Base-by-base conservation (phyloP, 2,888 invertebrate species). In the Microctonus aethiopoides region DNA sequence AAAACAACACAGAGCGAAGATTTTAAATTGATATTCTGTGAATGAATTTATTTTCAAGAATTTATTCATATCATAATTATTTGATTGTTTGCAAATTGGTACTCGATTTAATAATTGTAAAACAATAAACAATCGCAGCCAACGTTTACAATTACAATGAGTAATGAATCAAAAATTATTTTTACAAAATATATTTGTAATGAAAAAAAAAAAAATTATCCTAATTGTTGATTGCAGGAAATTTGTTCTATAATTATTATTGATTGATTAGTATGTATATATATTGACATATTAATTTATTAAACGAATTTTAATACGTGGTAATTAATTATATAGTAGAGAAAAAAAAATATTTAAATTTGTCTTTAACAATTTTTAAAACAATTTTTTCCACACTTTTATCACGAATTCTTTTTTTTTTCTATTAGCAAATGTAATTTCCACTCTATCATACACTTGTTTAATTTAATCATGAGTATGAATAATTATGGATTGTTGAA, bases 161-260 rank as follows among this genome's bases (percentile, higher is more conserved):
- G 57, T 66, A 29, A 57, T 11, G 13, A 66, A 66, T 66, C 66
- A 66, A 66, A 66, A 52, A 32, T 66, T 66, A 57, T 66, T 66
- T 57, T 66, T 57, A 16, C 57, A 57, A 41, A 41, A 54, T 13
- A 57, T 41, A n/a, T 66, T 66, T 65, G 26, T 65, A 41, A 56
- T 4, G 36, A 39, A 36, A 16, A 41, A 20, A 56, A 41, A 20
- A 56, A 57, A 32, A 39, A 57, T 20, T 34, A 9, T 11, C 4
- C 20, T 32, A 20, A 60, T 39, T 16, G 39, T 39, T 39, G 13
- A n/a, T 39, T n/a, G 5, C n/a, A 39, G n/a, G n/a, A 39, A 39
- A 13, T 39, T 39, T n/a, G 13, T 3, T 39, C n/a, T 29, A 29
- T 29, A 29, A 5, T 29, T 29, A 29, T 29, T 29, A 5, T 29